Evolutionary conservation across 2,888 invertebrate species (phyloP).

Genomic region (Tanypteryx hageni): DNA sequence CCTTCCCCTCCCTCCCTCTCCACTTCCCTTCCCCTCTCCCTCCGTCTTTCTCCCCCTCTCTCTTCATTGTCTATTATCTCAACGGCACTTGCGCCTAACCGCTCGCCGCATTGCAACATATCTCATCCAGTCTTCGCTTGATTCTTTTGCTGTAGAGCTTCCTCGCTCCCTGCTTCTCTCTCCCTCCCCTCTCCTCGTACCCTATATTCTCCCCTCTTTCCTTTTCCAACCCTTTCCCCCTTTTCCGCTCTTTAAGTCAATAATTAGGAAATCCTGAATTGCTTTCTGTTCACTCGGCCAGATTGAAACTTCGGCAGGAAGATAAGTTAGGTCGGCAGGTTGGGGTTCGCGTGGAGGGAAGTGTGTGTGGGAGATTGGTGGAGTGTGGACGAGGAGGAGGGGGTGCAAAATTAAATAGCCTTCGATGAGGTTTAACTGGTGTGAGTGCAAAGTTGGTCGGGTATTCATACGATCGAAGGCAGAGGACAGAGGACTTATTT

Average conservation of each 20-base stretch:
- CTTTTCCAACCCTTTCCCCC: not conserved
- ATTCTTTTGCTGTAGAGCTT: not conserved
- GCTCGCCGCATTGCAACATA: not conserved
- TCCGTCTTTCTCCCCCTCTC: not conserved
- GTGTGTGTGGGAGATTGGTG: not conserved
- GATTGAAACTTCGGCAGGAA: conserved; percentile 36
- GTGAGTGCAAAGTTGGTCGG: no score
- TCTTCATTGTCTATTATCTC: not conserved
- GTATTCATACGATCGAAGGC: no score
- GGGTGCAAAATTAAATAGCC: not conserved
- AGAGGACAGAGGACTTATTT: not conserved
- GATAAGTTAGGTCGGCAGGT: not conserved
- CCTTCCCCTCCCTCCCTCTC: no score
- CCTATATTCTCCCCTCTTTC: not conserved
- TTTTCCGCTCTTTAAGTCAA: not conserved
- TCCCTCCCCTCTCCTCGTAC: not conserved
- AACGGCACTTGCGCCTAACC: no score
- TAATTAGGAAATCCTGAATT: conserved; percentile 61
- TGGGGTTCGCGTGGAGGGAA: not conserved
- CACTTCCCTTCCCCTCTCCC: not conserved
- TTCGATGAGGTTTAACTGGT: not conserved
- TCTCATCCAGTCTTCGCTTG: not conserved
- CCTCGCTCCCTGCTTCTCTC: no score
- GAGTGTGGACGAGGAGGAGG: no score
- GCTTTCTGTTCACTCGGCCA: conserved; percentile 25